Percentiles rank a stretch among this genome's conserved stretches.
These are phyloP conservation scores for Dicycla oo DNA, from an alignment of 2,888 invertebrate species.

Conservation along the genomic window DNA sequence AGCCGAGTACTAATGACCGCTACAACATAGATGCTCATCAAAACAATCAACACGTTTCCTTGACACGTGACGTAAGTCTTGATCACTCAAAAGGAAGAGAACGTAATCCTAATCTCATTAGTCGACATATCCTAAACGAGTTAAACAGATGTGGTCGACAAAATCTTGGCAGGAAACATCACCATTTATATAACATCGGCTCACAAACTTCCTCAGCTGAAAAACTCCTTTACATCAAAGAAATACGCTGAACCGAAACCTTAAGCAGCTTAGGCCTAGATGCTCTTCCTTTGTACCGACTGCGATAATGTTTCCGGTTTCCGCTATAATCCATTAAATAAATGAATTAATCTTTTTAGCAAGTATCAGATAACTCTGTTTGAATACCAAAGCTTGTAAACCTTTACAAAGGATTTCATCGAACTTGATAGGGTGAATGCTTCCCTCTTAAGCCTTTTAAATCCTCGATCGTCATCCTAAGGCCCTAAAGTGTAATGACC, in stretches of 20 bases:
- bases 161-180: background rate
- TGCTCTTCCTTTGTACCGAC: background rate
- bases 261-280: background rate
- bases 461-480: slow-evolving; percentile 18
- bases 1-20: background rate
- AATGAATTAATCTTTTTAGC: slow-evolving; percentile 4
- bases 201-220: background rate
- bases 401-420: slow-evolving; percentile 18
- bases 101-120: background rate
- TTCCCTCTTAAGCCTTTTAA: slow-evolving; percentile 39
- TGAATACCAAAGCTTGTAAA: slow-evolving; percentile 24
- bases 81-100: background rate
- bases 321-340: background rate
- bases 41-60: slow-evolving; percentile 19
- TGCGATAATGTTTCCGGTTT: background rate
- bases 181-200: background rate
- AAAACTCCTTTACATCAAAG: background rate
- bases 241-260: background rate
- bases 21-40: slow-evolving; percentile 10
- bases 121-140: background rate
- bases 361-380: background rate
- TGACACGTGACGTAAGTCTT: slow-evolving; percentile 17
- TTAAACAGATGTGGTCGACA: background rate
- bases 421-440: slow-evolving; percentile 41
- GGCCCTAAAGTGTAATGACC: slow-evolving; percentile 40